A percentile compares a stretch with the other conserved stretches of the same genome.
Conservation (phyloP, 2,113 vertebrate species). For the Carollia perspicillata region DNA sequence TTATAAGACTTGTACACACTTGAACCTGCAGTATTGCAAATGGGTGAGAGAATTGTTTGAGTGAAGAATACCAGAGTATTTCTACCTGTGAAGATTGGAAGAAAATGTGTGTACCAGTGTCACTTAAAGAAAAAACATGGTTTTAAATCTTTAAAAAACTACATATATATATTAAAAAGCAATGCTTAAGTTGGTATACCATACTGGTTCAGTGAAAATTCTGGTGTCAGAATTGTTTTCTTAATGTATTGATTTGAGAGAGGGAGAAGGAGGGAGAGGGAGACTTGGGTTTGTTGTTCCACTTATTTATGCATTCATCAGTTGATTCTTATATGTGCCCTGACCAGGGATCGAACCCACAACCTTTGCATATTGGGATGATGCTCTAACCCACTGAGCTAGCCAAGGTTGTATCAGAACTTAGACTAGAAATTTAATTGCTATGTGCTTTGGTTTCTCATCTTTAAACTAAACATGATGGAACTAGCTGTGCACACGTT, state of each 20-base stretch:
- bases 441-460: neutral
- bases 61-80: neutral
- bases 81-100: neutral
- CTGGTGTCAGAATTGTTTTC: neutral
- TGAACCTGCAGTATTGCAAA: conserved; percentile 6
- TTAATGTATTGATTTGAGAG: no score
- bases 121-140: neutral
- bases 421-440: neutral
- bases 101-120: neutral
- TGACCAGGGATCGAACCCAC: no score
- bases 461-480: neutral
- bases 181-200: neutral
- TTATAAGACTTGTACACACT: neutral
- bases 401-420: no score
- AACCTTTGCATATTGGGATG: no score
- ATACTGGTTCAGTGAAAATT: neutral
- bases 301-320: no score
- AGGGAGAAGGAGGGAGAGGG: no score
- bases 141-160: neutral
- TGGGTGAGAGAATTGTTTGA: neutral
- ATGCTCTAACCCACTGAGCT: no score
- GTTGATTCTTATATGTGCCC: no score
- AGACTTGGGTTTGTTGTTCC: no score
- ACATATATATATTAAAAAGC: neutral
- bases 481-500: neutral